Conservation (phyloP, 1,140 invertebrate species). For the Drosophila lini region DNA sequence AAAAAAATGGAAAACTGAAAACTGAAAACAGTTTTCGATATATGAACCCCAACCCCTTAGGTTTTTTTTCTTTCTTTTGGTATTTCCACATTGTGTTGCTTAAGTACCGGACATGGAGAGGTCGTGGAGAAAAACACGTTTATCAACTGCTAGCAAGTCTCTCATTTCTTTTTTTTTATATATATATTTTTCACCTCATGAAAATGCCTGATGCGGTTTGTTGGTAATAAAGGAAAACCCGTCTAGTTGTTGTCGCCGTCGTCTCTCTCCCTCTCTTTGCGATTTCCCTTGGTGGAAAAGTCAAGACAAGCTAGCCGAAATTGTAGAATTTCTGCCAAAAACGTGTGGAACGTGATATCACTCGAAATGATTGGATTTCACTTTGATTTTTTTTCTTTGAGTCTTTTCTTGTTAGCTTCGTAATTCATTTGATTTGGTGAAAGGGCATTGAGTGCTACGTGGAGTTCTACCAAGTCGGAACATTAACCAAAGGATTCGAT, state of each 20-base stretch:
- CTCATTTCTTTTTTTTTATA: conserved; percentile 20
- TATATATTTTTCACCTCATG: conserved; percentile 27
- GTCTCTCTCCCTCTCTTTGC: conserved; percentile 6
- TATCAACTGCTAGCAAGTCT: conserved; percentile 23
- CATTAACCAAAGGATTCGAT: neutral
- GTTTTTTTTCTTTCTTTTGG: conserved; percentile 2
- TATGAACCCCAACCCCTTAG: conserved; percentile 9
- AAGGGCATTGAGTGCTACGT: conserved; percentile 8
- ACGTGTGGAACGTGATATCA: conserved; percentile 52
- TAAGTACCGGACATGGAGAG: conserved; percentile 52
- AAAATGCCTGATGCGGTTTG: conserved; percentile 33
- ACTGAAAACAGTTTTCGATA: conserved; percentile 24
- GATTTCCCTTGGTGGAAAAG: conserved; percentile 35
- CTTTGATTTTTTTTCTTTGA: neutral
- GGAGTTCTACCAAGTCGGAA: neutral
- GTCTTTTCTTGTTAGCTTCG: neutral
- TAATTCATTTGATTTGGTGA: conserved; percentile 9
- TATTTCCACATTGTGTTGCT: conserved; percentile 47
- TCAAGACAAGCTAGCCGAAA: conserved; percentile 19
- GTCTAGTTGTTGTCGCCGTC: conserved; percentile 6
- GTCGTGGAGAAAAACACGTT: conserved; percentile 45
- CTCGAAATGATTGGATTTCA: conserved; percentile 34
- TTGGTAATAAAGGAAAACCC: conserved; percentile 28
- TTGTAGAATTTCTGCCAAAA: conserved; percentile 46
- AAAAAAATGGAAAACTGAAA: neutral